phyloP scores from a whole-genome alignment of 2,888 invertebrate genomes.

The Asteroscopus sphinx region DNA sequence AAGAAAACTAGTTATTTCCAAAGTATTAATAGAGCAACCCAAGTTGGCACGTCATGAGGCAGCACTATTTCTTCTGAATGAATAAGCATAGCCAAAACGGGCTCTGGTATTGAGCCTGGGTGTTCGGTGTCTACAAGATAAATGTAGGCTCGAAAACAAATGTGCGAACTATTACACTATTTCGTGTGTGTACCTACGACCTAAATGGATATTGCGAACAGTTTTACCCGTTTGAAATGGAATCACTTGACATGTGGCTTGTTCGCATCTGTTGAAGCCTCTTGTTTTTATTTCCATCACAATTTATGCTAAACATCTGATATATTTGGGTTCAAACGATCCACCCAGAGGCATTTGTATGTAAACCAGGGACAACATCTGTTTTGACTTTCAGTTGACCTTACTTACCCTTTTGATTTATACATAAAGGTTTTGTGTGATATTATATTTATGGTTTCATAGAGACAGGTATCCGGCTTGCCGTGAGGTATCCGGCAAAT shows the following conservation, averaged over 20 bases:
- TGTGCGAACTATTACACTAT: conserved; percentile 45
- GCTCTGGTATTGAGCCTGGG: conserved; percentile 25
- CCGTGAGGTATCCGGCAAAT: too few relatives aligned
- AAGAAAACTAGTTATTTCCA: conserved; percentile 6
- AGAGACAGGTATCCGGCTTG: too few relatives aligned
- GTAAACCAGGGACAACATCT: conserved; percentile 75
- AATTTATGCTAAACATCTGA: conserved; percentile 82
- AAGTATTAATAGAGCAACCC: conserved; percentile 16
- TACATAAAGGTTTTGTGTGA: conserved; percentile 46
- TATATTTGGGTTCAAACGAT: conserved; percentile 76
- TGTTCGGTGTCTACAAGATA: conserved; percentile 33
- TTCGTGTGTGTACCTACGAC: conserved; percentile 20
- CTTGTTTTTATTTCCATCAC: conserved; percentile 73
- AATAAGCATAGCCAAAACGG: conserved; percentile 24
- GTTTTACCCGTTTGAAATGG: conserved; percentile 34
- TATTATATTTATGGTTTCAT: conserved; percentile 23
- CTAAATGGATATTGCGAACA: conserved; percentile 38
- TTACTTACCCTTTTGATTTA: conserved; percentile 64
- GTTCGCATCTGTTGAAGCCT: conserved; percentile 59
- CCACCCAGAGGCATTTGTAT: conserved; percentile 74
- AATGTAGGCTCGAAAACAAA: conserved; percentile 52
- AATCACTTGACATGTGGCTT: conserved; percentile 47
- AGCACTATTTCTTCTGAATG: conserved; percentile 33
- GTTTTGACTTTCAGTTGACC: conserved; percentile 66
- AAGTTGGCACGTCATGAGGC: conserved; percentile 28